Conservation (phyloP, 2,113 vertebrate genomes). For the Alethe diademata region DNA sequence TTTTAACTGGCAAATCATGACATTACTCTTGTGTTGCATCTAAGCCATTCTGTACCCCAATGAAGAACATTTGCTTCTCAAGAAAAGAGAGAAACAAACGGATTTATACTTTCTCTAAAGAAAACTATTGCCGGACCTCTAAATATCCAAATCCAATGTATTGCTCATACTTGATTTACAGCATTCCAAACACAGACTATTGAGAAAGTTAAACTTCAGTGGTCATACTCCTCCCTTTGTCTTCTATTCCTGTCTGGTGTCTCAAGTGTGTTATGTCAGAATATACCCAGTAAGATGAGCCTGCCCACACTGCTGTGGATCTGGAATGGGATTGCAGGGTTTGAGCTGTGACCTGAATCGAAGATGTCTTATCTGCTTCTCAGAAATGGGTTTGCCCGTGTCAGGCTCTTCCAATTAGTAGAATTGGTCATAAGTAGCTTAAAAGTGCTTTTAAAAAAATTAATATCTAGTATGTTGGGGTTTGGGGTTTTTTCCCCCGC, state of each 20-base stretch:
- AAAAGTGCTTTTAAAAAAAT: not conserved
- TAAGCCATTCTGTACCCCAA: slow-evolving; percentile 54
- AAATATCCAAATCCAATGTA: slow-evolving; percentile 39
- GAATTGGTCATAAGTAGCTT: not conserved
- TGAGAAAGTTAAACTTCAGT: slow-evolving; percentile 66
- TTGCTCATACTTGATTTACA: slow-evolving; percentile 45
- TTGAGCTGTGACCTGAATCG: slow-evolving; percentile 5
- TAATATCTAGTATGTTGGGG: not conserved
- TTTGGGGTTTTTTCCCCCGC: not conserved
- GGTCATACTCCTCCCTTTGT: slow-evolving; percentile 65
- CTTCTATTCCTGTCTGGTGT: slow-evolving; percentile 73
- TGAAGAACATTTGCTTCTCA: slow-evolving; percentile 64
- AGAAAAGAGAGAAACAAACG: slow-evolving; percentile 56
- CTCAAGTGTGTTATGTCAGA: slow-evolving; percentile 47
- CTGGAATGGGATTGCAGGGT: slow-evolving; percentile 22
- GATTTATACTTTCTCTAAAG: slow-evolving; percentile 58
- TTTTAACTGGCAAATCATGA: slow-evolving; percentile 65
- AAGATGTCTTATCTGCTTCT: slow-evolving; percentile 5
- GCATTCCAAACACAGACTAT: slow-evolving; percentile 50
- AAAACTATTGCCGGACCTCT: slow-evolving; percentile 45
- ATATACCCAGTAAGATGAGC: not conserved
- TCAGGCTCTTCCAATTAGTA: not conserved
- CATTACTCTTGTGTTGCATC: slow-evolving; percentile 54
- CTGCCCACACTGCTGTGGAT: not conserved
- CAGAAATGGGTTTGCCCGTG: not conserved